Percentiles rank a stretch among this genome's conserved stretches.
These are phyloP conservation scores for Metaphire vulgaris DNA, from an alignment of 1,140 invertebrate genomes.

Conservation along the genomic window DNA sequence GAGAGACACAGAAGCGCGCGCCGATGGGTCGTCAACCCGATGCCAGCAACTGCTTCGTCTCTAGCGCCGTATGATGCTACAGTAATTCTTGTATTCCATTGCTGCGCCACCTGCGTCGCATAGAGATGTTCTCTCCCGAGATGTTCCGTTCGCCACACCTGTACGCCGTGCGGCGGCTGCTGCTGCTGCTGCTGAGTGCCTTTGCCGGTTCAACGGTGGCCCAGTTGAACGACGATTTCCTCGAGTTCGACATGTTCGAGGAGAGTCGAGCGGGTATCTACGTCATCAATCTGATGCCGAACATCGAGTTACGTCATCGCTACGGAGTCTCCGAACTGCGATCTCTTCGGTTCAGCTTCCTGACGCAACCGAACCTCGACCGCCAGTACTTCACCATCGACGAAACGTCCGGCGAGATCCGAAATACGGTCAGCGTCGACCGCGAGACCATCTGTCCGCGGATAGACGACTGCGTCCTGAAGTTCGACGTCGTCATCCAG, in stretches of 20 bases:
- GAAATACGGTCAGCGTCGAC: constrained; percentile 20
- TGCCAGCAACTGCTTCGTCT: too few relatives aligned
- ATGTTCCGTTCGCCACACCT: too few relatives aligned
- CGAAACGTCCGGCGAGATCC: constrained; percentile 23
- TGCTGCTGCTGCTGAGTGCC: not conserved
- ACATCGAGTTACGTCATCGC: not conserved
- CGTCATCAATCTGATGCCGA: constrained; percentile 11
- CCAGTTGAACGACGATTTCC: not conserved
- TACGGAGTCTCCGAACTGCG: not conserved
- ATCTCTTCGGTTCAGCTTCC: constrained; percentile 21
- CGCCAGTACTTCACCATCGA: constrained; percentile 25
- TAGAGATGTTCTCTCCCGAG: not conserved
- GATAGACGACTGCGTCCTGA: constrained; percentile 11
- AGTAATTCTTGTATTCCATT: too few relatives aligned
- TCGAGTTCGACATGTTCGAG: constrained; percentile 14
- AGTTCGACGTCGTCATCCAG: constrained; percentile 24
- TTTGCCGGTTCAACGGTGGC: too few relatives aligned
- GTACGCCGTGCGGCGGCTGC: too few relatives aligned
- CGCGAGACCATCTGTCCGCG: constrained; percentile 26
- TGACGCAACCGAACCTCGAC: constrained; percentile 18
- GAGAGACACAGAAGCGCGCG: too few relatives aligned
- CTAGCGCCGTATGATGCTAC: too few relatives aligned
- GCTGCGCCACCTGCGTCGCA: not conserved
- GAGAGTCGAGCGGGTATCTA: constrained; percentile 14
- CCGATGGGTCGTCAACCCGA: too few relatives aligned